Conservation (phyloP, 2,113 vertebrate species). For the Chaetodon trifascialis region DNA sequence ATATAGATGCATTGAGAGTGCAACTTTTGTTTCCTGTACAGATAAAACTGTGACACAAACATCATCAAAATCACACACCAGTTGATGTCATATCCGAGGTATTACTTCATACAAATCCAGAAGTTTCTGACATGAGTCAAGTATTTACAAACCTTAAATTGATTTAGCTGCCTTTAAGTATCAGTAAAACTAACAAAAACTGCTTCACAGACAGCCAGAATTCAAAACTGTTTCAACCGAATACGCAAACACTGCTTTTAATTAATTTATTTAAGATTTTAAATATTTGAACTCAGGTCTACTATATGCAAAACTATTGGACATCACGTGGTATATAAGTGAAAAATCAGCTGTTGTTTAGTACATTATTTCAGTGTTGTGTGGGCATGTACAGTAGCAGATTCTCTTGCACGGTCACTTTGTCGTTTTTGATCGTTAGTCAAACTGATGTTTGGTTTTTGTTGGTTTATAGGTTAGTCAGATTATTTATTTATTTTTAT, state of each 20-base stretch:
- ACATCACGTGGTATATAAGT: slow-evolving; percentile 41
- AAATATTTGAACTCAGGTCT: slow-evolving; percentile 81
- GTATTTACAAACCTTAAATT: slow-evolving; percentile 73
- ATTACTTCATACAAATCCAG: slow-evolving; percentile 44
- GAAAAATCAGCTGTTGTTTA: slow-evolving; percentile 52
- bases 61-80: slow-evolving; percentile 19
- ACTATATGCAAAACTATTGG: slow-evolving; percentile 75
- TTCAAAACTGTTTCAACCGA: slow-evolving; percentile 18
- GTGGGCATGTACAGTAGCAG: slow-evolving; percentile 79
- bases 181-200: not conserved
- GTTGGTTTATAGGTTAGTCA: slow-evolving; percentile 69
- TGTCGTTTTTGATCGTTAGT: slow-evolving; percentile 78
- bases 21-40: slow-evolving; percentile 46
- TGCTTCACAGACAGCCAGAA: slow-evolving; percentile 4
- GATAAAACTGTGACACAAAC: slow-evolving; percentile 70
- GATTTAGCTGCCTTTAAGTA: slow-evolving; percentile 21
- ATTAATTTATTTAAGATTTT: slow-evolving; percentile 70
- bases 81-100: slow-evolving; percentile 67
- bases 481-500: slow-evolving; percentile 15
- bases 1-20: slow-evolving; percentile 26
- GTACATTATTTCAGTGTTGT: slow-evolving; percentile 69
- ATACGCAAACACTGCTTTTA: slow-evolving; percentile 48
- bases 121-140: slow-evolving; percentile 60
- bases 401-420: slow-evolving; percentile 88
- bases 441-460: slow-evolving; percentile 72